Percentiles rank a stretch among this genome's conserved stretches.
Conservation (phyloP, 1,140 invertebrate species). For the Pantala flavescens region DNA sequence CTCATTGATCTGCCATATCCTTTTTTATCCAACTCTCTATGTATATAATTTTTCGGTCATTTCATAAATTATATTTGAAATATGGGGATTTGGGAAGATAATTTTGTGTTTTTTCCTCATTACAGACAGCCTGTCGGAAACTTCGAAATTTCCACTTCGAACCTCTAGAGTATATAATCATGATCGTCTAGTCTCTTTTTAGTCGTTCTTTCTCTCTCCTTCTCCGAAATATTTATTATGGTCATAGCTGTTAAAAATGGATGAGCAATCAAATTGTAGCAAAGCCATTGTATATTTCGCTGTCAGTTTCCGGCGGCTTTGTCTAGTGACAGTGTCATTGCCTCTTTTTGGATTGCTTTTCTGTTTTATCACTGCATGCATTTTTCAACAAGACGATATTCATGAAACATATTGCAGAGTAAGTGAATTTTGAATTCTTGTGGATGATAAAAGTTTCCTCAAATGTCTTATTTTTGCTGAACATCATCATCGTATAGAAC, state of each 20-base stretch:
- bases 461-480: constrained; percentile 14
- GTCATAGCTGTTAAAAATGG: constrained; percentile 17
- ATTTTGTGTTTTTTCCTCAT: too few relatives aligned
- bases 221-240: not conserved
- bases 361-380: constrained; percentile 75
- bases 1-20: too few relatives aligned
- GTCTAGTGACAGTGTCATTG: constrained; percentile 66
- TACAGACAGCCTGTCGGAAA: too few relatives aligned
- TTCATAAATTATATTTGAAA: too few relatives aligned
- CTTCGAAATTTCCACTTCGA: too few relatives aligned
- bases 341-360: constrained; percentile 67
- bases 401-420: constrained; percentile 87
- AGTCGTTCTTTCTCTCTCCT: too few relatives aligned
- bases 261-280: constrained; percentile 19
- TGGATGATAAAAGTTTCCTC: not conserved
- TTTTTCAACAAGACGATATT: constrained; percentile 82
- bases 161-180: too few relatives aligned
- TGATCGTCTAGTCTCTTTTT: too few relatives aligned
- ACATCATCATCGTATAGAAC: constrained; percentile 2
- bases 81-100: too few relatives aligned
- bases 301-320: constrained; percentile 55
- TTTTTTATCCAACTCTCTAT: too few relatives aligned
- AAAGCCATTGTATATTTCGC: constrained; percentile 34
- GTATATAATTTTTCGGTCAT: too few relatives aligned
- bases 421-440: constrained; percentile 33